phyloP scores from a whole-genome alignment of 2,797 vertebrate genomes.

The Myiotriccus ornatus region DNA sequence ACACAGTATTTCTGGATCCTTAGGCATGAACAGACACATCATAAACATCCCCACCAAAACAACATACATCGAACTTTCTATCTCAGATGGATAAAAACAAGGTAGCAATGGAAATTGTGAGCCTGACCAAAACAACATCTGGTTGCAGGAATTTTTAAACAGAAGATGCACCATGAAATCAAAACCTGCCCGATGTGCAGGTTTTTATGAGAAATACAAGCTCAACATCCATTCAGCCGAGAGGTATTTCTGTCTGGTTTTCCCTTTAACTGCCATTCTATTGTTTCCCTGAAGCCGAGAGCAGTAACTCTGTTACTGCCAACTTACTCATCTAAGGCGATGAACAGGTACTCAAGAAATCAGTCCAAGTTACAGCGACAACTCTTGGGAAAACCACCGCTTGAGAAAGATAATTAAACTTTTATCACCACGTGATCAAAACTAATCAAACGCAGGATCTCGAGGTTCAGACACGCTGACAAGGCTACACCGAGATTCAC shows the following conservation, averaged over 20 bases:
- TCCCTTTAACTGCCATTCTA: background rate
- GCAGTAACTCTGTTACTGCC: background rate
- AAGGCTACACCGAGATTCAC: background rate
- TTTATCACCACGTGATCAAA: background rate
- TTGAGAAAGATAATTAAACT: slow-evolving; percentile 30
- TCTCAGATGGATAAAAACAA: background rate
- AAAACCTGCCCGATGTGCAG: background rate
- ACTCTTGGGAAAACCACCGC: slow-evolving; percentile 31
- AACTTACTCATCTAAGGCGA: background rate
- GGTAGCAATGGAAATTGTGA: background rate
- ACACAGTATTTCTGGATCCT: background rate
- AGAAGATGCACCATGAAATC: background rate
- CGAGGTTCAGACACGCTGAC: background rate
- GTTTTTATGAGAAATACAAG: background rate
- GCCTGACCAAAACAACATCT: background rate
- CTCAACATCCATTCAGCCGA: background rate
- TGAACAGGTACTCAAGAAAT: background rate
- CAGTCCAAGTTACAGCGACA: background rate
- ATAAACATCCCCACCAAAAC: background rate
- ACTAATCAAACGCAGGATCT: background rate
- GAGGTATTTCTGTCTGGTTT: background rate
- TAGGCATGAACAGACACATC: background rate
- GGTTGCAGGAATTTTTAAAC: background rate
- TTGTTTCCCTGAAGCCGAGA: background rate
- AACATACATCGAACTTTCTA: background rate